These are phyloP conservation scores for Chloropsis hardwickii DNA, from an alignment of 2,113 vertebrate species.

Conservation along the genomic window DNA sequence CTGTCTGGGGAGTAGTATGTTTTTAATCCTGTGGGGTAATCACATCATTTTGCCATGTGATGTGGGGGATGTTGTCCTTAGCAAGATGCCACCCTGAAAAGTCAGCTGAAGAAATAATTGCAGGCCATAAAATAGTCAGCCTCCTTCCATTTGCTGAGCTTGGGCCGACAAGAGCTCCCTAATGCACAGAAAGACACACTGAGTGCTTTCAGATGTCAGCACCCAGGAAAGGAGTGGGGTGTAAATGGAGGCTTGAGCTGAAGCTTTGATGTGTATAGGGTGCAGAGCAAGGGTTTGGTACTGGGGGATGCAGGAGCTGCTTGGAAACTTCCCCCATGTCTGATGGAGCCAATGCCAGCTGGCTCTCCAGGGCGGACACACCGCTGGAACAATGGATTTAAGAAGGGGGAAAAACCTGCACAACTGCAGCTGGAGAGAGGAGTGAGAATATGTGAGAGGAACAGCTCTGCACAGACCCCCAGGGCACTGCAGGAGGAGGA, in stretches of 20 bases:
- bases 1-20: neutral
- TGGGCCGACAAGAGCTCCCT: neutral
- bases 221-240: neutral
- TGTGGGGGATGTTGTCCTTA: neutral
- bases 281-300: neutral
- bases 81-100: neutral
- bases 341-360: neutral
- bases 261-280: neutral
- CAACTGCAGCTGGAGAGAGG: neutral
- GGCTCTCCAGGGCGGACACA: neutral
- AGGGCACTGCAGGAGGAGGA: neutral
- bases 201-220: conserved; percentile 22
- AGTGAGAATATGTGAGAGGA: neutral
- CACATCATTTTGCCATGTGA: neutral
- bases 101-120: neutral
- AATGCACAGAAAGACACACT: neutral
- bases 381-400: neutral
- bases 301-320: neutral
- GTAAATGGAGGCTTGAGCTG: conserved; percentile 8
- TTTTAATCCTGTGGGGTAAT: neutral
- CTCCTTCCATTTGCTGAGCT: conserved; percentile 3
- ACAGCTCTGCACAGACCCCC: neutral
- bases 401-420: neutral
- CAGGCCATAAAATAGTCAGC: neutral
- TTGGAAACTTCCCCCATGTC: neutral